These are phyloP conservation scores for Sorex maritimensis DNA, from an alignment of 2,797 vertebrate species.

Conservation along the genomic window DNA sequence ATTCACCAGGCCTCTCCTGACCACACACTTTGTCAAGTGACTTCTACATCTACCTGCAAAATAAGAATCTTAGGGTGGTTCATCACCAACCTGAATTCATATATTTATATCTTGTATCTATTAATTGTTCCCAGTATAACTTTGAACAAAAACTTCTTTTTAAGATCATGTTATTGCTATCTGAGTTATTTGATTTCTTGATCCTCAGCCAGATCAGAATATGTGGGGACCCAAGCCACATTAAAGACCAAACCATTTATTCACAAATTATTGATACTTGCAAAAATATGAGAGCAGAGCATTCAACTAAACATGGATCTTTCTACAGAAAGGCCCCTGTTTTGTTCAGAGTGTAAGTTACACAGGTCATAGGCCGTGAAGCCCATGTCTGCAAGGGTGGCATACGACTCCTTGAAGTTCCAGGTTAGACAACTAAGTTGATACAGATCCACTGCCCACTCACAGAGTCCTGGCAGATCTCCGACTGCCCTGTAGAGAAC, in stretches of 20 bases:
- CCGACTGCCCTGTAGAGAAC: too few relatives aligned
- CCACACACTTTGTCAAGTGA: neutral
- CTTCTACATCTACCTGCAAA: neutral
- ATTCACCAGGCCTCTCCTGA: too few relatives aligned
- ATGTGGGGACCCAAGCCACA: neutral
- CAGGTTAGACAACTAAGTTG: neutral
- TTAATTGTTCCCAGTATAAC: neutral
- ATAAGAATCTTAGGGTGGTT: neutral
- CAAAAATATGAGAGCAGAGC: neutral
- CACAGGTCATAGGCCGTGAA: neutral
- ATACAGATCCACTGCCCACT: neutral
- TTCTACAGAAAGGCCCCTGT: neutral
- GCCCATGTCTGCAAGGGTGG: too few relatives aligned
- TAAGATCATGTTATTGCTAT: neutral
- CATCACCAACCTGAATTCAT: neutral
- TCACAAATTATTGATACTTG: neutral
- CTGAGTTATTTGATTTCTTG: neutral
- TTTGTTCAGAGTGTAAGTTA: neutral
- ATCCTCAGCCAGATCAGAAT: neutral
- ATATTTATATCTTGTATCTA: neutral
- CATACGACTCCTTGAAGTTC: neutral
- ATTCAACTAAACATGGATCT: neutral
- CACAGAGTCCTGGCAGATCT: too few relatives aligned
- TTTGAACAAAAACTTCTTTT: neutral
- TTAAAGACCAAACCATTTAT: neutral